Evolutionary conservation across 1,140 invertebrate species (phyloP).

Genomic region (Brachionus koreanus): DNA sequence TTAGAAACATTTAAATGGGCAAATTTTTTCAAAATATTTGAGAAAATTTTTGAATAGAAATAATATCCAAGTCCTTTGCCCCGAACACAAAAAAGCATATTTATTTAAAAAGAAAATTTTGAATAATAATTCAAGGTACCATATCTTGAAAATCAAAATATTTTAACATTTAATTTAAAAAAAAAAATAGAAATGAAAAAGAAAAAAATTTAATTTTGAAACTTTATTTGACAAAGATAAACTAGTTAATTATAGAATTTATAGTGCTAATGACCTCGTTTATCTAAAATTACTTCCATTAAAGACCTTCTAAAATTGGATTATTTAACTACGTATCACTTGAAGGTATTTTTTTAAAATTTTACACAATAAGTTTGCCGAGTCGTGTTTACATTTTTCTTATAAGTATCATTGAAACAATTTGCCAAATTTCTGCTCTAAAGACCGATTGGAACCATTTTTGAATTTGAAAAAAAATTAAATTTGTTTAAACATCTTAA

Average conservation of each 20-base stretch:
- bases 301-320: background rate
- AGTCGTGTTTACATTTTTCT: background rate
- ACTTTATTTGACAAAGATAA: background rate
- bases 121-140: background rate
- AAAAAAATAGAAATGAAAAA: background rate
- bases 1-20: background rate
- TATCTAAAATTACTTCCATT: background rate
- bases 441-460: background rate
- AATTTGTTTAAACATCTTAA: background rate
- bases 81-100: too few relatives aligned
- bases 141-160: background rate
- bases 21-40: background rate
- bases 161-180: constrained; percentile 1
- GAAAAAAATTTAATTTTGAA: background rate
- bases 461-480: background rate
- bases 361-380: background rate
- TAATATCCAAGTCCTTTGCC: too few relatives aligned
- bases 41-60: too few relatives aligned
- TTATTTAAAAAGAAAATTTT: background rate
- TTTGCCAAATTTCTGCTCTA: background rate
- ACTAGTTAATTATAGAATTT: background rate
- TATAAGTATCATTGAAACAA: background rate
- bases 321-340: background rate
- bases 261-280: background rate
- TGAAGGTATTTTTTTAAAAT: background rate